phyloP scores from a whole-genome alignment of 2,797 vertebrate species.

The Cyclura pinguis region DNA sequence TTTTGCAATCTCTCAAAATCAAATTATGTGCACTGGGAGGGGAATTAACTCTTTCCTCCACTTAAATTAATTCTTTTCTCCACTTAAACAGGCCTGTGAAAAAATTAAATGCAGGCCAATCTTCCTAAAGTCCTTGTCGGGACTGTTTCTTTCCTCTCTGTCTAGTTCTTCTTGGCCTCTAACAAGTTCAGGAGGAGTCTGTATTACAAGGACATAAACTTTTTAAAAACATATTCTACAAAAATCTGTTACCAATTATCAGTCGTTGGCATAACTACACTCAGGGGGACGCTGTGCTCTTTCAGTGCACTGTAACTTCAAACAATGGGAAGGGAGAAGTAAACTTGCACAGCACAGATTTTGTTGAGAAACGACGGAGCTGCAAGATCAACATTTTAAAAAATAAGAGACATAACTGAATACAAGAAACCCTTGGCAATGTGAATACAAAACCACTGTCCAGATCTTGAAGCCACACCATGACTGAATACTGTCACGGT shows the following conservation, averaged over 20 bases:
- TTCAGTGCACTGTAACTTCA: neutral
- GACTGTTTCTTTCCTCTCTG: neutral
- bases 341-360: neutral
- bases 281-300: too few species aligned
- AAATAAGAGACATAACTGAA: neutral
- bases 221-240: neutral
- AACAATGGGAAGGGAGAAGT: neutral
- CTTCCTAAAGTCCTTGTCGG: neutral
- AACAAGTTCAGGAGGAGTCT: neutral
- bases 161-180: neutral
- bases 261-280: neutral
- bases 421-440: neutral
- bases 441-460: neutral
- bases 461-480: neutral
- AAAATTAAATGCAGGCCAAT: neutral
- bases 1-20: neutral
- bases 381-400: neutral
- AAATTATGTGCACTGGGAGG: neutral
- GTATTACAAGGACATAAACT: neutral
- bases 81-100: neutral
- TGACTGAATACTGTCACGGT: neutral
- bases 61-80: neutral
- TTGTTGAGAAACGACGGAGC: neutral
- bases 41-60: neutral
- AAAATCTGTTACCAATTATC: neutral